A percentile compares a stretch with the other conserved stretches of the same genome.
These are phyloP conservation scores for Orchestes rusci DNA, from an alignment of 2,888 invertebrate species.

Conservation along the genomic window DNA sequence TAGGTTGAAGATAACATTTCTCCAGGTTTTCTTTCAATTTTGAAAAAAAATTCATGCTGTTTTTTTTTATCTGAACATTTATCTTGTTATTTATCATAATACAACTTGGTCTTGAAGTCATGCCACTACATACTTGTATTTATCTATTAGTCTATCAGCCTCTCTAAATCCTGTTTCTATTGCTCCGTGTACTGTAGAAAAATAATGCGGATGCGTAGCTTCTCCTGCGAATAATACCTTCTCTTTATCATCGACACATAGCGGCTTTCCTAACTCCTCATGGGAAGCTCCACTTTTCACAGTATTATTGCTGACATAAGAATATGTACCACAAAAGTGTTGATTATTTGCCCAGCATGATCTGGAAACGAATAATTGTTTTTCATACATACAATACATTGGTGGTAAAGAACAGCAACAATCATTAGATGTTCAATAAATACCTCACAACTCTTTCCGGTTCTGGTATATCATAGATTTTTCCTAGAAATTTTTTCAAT, in stretches of 20 bases:
- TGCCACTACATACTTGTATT: conserved; percentile 26
- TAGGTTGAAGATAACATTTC: too few species aligned
- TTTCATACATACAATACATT: too few species aligned
- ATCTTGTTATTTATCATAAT: too few species aligned
- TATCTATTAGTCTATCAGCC: conserved; percentile 44
- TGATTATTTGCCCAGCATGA: conserved; percentile 66
- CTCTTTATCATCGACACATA: conserved; percentile 45
- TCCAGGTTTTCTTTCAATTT: too few species aligned
- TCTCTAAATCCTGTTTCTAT: conserved; percentile 49
- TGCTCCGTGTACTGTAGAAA: conserved; percentile 52
- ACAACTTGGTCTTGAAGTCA: not conserved
- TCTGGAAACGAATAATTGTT: too few species aligned
- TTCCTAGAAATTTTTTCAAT: conserved; percentile 50
- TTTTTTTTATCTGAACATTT: too few species aligned
- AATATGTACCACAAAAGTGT: conserved; percentile 65
- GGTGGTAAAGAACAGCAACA: too few species aligned
- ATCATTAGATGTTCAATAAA: not conserved
- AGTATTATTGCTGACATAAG: conserved; percentile 50
- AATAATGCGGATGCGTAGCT: conserved; percentile 47
- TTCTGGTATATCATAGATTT: conserved; percentile 45
- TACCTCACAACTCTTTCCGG: conserved; percentile 41
- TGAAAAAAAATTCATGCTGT: too few species aligned
- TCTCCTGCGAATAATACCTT: conserved; percentile 57
- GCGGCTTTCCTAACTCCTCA: conserved; percentile 51
- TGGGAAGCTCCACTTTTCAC: conserved; percentile 47